These are phyloP conservation scores for Gonocerus acuteangulatus DNA, from an alignment of 2,888 invertebrate genomes.

Conservation along the genomic window DNA sequence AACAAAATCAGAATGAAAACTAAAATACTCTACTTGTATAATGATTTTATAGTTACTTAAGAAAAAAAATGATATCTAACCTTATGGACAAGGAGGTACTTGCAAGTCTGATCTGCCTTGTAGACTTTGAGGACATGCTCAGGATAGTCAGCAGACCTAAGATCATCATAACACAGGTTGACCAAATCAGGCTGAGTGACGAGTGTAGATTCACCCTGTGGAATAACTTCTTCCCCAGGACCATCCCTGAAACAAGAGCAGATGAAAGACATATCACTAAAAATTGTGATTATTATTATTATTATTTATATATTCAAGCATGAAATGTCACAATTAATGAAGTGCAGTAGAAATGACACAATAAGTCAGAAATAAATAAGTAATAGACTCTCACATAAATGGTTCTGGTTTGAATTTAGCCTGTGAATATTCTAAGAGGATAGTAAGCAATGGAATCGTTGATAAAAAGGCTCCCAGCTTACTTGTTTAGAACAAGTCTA, in stretches of 20 bases:
- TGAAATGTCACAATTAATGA: neutral
- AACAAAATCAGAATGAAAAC: too few relatives aligned
- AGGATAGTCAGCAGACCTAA: constrained; percentile 74
- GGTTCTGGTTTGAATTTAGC: too few relatives aligned
- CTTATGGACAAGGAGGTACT: constrained; percentile 92
- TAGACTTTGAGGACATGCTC: constrained; percentile 96
- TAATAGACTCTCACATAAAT: too few relatives aligned
- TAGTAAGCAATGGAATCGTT: too few relatives aligned
- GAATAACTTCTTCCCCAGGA: constrained; percentile 29
- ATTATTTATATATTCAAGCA: neutral
- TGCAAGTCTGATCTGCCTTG: constrained; percentile 94
- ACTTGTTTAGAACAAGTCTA: too few relatives aligned
- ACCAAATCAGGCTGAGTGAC: constrained; percentile 56
- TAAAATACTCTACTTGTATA: too few relatives aligned
- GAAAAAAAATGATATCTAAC: too few relatives aligned
- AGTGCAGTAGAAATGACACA: neutral
- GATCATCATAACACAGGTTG: constrained; percentile 65
- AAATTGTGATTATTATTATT: neutral
- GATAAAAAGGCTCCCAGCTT: too few relatives aligned
- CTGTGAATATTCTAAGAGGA: too few relatives aligned
- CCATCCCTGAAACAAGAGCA: constrained; percentile 23
- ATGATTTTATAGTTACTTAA: too few relatives aligned
- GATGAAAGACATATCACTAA: neutral
- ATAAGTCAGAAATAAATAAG: too few relatives aligned
- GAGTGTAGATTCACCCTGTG: constrained; percentile 30